Evolutionary conservation across 2,888 invertebrate genomes (phyloP), one percentile per base, ranked within the genome.

Genomic region (Blastobasis adustella): DNA sequence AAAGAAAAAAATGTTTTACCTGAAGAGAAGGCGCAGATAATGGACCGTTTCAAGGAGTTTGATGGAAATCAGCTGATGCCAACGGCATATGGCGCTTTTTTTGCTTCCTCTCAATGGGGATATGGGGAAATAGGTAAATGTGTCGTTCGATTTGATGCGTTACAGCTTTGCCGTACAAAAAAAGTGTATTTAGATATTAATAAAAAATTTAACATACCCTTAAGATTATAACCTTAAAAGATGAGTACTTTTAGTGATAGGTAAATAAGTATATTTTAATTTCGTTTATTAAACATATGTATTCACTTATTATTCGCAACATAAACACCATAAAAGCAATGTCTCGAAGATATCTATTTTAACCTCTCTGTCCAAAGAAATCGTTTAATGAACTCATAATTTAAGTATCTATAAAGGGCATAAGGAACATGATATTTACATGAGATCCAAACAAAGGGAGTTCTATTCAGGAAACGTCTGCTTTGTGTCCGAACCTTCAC

Each of bases 361-460:
- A 23, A 23, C 23, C 23, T 23, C 23, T 23, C 10, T 4, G 37
- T 46, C 41, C 49, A 49, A 49, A 49, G n/a, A 2, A 43, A 43
- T 8, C 49, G 37, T 49, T 43, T 40, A 43, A n/a, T 49, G 49
- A 42, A 9, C 42, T 42, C 42, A 10, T 42, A 42, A 51, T 44
- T 49, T 23, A 65, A 63, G 63, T 58, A 63, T 62, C 61, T 73
- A 3, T 71, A 76, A 79, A 76, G 73, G 66, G 71, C 72, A 59
- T 61, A 69, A 69, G 23, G 23, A 23, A 75, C 10, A 68, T 65
- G 76, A 76, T 82, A 81, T 82, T 83, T 82, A 78, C 75, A 71
- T 72, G 71, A 67, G 66, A 57, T 58, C 63, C 62, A 77, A 81
- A 85, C 86, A 85, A 82, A 82, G 75, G 66, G 71, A 66, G 70